A percentile compares a stretch with the other conserved stretches of the same genome.
phyloP scores from a whole-genome alignment of 2,888 invertebrate genomes.

The Athripsodes cinereus region DNA sequence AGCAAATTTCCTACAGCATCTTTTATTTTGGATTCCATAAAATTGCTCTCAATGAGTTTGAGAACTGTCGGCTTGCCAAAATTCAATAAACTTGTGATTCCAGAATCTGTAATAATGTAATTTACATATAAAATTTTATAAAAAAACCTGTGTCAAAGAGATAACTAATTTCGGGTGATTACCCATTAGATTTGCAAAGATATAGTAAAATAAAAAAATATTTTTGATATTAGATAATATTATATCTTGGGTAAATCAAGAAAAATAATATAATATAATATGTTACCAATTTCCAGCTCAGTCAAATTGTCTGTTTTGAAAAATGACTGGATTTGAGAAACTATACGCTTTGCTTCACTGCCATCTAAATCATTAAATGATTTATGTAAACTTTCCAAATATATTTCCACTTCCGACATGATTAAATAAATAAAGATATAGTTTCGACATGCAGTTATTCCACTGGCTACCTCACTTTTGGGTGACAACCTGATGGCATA shows the following conservation, averaged over 20 bases:
- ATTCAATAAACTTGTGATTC: background rate
- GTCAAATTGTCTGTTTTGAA: conserved; percentile 10
- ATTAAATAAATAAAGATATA: too few relatives aligned
- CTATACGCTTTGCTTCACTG: conserved; percentile 6
- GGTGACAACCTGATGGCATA: too few relatives aligned
- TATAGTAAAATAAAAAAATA: too few relatives aligned
- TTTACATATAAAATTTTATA: too few relatives aligned
- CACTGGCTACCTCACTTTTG: too few relatives aligned
- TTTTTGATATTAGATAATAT: too few relatives aligned
- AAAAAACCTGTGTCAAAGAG: too few relatives aligned
- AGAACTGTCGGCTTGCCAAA: background rate
- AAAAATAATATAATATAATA: too few relatives aligned
- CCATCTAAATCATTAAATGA: conserved; percentile 1
- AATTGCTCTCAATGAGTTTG: conserved; percentile 11
- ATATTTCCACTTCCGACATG: conserved; percentile 9
- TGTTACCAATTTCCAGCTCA: conserved; percentile 11
- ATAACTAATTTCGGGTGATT: too few relatives aligned
- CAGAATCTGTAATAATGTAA: background rate
- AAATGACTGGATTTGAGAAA: conserved; percentile 7
- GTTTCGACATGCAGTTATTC: too few relatives aligned
- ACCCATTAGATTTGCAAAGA: too few relatives aligned
- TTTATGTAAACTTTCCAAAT: background rate
- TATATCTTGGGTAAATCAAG: too few relatives aligned
- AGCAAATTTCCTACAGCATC: conserved; percentile 13
- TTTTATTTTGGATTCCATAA: conserved; percentile 5